Base-by-base conservation (phyloP, 2,888 invertebrate species). In the Watsonalla cultraria region DNA sequence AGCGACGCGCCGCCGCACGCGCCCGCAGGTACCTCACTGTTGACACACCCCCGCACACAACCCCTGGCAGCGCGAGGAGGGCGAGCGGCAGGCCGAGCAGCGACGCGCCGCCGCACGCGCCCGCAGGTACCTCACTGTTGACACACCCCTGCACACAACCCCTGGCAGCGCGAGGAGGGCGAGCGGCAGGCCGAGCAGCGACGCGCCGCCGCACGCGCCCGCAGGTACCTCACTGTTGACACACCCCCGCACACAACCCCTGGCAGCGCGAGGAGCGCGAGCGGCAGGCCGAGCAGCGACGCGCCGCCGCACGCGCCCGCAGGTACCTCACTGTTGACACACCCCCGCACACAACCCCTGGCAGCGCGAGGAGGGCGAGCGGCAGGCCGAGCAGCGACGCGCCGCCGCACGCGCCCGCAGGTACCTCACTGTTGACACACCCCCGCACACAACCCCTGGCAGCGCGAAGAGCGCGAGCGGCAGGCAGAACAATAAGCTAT, bases 251-350 rank as follows among this genome's bases (percentile, higher is more conserved):
- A n/a, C 47, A 47, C 47, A 34, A 47, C 85, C 96, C 96, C 0
- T 97, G 96, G 96, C 95, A 96, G 56, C 90, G 96, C 15, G 96
- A 96, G 80, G 96, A 96, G 73, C 93, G 94, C 65, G 96, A 96
- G 80, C 94, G 93, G 78, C 91, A 47, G 34, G 11, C 24, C 6
- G 90, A 89, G 72, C 80, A 78, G 9, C 61, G 88, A 0, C 73
- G 89, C 0, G 68, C 65, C 4, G 49, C 51, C 33, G 52, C 48
- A 11, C 33, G 55, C n/a, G 55, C 55, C n/a, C 47, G 55, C 15
- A 51, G 55, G 55, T 53, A 54, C 24, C 24, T 15, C 45, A 15
- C 13, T 13, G 14, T 14, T 2, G 7, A n/a, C n/a, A n/a, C n/a
- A n/a, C n/a, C n/a, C 34, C 34, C 6, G 7, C 47, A n/a, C 47